Base-by-base conservation (phyloP, 2,888 invertebrate genomes). In the Drosophila formosana region DNA sequence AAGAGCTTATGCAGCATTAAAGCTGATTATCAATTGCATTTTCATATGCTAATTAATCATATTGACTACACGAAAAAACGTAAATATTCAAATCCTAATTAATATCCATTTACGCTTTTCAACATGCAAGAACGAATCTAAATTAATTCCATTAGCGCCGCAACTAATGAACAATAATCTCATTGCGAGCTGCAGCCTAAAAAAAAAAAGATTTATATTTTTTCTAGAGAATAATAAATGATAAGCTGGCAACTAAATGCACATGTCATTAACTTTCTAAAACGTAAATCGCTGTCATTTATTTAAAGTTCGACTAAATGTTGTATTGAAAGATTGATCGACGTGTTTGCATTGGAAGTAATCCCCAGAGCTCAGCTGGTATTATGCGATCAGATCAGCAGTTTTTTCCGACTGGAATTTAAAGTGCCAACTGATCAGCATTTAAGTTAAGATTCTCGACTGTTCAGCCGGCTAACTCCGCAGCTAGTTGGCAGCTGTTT, bases 41-140 rank as follows among this genome's bases (percentile, higher is more conserved):
- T 75, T 62, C 46, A 75, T 61, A 62, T 57, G 71, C 50, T 64
- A 61, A 66, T 75, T 71, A 75, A 61, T 49, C 61, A 69, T 25
- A 53, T 39, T 57, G 39, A 60, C 46, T 13, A 45, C 25, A 34
- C 34, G 11, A 5, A 52, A 26, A 5, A 13, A n/a, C 9, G 18
- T 18, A 5, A 37, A 7, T 34, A n/a, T n/a, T 34, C 26, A 62
- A 53, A 39, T 37, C 1, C 37, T 39, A 39, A 57, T 57, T 57
- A 57, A 58, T 49, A 46, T 28, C 4, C n/a, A 37, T 47, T 28
- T 13, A 13, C 13, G 39, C 13, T 18, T 5, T 39, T 13, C 37
- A 2, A 5, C 5, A 5, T 37, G n/a, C 11, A n/a, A 11, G 39
- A 41, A 18, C 6, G 13, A 18, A 41, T 9, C 26, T 52, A 23